Evolutionary conservation across 2,113 vertebrate species (phyloP).

Genomic region (Ceuthmochares aereus): DNA sequence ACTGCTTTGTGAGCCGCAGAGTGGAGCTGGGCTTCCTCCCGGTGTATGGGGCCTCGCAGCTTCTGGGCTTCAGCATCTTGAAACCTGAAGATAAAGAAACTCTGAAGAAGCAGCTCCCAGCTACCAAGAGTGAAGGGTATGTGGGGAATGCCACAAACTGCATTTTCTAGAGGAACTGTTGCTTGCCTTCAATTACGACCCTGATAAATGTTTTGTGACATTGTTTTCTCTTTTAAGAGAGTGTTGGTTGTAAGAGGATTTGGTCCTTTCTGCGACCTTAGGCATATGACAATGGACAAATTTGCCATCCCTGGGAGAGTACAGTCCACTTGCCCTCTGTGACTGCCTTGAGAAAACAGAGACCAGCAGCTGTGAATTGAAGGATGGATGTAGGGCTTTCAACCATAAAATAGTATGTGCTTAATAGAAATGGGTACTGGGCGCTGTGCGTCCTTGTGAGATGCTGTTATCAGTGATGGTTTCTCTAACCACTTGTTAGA

Average conservation of each 20-base stretch:
- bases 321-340: neutral
- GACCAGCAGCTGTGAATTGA: neutral
- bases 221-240: neutral
- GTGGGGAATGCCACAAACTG: neutral
- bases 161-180: neutral
- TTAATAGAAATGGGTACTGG: neutral
- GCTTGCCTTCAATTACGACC: neutral
- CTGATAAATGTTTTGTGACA: fast-evolving
- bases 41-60: conserved; percentile 83
- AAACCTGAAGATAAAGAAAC: conserved; percentile 87
- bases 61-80: conserved; percentile 88
- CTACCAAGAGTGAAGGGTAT: conserved; percentile 88
- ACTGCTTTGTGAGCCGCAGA: conserved; percentile 88
- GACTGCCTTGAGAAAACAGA: neutral
- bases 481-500: neutral
- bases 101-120: conserved; percentile 89
- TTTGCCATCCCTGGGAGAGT: fast-evolving
- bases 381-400: neutral
- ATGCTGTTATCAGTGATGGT: neutral
- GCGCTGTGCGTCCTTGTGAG: neutral
- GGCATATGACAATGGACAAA: neutral
- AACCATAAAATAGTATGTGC: neutral
- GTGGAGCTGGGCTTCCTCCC: conserved; percentile 90
- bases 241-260: neutral
- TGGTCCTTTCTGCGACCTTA: neutral